Conservation (phyloP, 2,888 invertebrate species). For the Amorpha juglandis region DNA sequence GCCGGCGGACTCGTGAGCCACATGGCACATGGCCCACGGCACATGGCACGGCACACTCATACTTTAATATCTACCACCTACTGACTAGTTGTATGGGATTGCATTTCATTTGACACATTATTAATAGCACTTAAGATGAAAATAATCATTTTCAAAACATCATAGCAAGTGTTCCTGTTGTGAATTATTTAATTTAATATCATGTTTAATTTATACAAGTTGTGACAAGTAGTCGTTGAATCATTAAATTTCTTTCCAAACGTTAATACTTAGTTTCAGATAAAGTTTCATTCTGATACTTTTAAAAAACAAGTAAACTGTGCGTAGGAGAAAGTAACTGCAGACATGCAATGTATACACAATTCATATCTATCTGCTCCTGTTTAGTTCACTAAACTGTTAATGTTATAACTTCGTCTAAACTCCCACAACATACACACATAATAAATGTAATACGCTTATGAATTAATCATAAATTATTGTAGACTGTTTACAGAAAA, state of each 20-base stretch:
- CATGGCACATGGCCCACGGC: constrained; percentile 36
- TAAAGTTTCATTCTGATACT: constrained; percentile 34
- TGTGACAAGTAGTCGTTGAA: constrained; percentile 61
- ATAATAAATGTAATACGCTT: constrained; percentile 60
- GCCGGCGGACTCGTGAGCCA: constrained; percentile 74
- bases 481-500: constrained; percentile 39
- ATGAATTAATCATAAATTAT: constrained; percentile 51
- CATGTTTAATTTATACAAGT: constrained; percentile 56
- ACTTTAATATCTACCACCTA: constrained; percentile 42
- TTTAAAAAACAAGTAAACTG: constrained; percentile 28
- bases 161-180: constrained; percentile 39
- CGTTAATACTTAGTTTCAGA: constrained; percentile 34
- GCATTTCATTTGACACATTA: constrained; percentile 69
- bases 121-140: constrained; percentile 47
- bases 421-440: constrained; percentile 60
- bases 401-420: constrained; percentile 52
- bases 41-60: constrained; percentile 44
- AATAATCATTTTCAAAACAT: constrained; percentile 29
- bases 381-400: constrained; percentile 36
- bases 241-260: constrained; percentile 62
- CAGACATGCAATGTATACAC: not conserved
- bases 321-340: not conserved
- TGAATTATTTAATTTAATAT: constrained; percentile 38
- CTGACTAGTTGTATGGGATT: constrained; percentile 70
- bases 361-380: not conserved